phyloP scores from a whole-genome alignment of 2,797 vertebrate genomes.

The Thaleichthys pacificus region DNA sequence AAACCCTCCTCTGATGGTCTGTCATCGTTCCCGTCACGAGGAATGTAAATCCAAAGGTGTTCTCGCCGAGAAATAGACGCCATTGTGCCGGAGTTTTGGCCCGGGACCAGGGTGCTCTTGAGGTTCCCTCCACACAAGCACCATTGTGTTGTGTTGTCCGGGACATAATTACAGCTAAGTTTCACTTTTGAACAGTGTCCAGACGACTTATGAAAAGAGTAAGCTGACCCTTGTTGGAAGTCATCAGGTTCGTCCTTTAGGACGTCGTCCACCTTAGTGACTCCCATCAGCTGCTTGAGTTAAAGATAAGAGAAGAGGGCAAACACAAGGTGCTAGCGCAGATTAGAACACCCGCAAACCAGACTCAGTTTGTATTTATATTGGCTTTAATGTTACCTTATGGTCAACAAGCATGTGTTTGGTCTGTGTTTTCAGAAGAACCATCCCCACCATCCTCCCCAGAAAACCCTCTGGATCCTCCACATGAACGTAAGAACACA shows the following conservation, averaged over 20 bases:
- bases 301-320: constrained; percentile 29
- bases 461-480: fast-evolving
- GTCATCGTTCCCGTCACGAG: constrained; percentile 58
- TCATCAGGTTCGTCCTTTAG: constrained; percentile 47
- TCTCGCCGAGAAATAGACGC: constrained; percentile 71
- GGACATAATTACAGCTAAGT: constrained; percentile 66
- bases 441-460: background rate
- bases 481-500: constrained; percentile 34
- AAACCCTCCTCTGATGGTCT: constrained; percentile 60
- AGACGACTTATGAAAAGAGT: constrained; percentile 42
- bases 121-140: constrained; percentile 59
- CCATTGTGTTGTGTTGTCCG: constrained; percentile 67
- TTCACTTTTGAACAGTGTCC: constrained; percentile 64
- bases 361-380: constrained; percentile 29
- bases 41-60: constrained; percentile 63
- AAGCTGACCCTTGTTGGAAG: constrained; percentile 24
- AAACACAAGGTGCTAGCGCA: constrained; percentile 36
- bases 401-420: background rate
- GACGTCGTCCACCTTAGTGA: constrained; percentile 25
- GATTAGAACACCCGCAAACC: constrained; percentile 44
- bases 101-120: constrained; percentile 54
- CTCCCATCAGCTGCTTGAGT: constrained; percentile 26
- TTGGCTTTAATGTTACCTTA: background rate
- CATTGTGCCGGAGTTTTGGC: constrained; percentile 70
- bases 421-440: constrained; percentile 38